Evolutionary conservation across 2,888 invertebrate species (phyloP), one percentile per base, ranked within the genome.

Genomic region (Gastracanthus pulcherrimus): DNA sequence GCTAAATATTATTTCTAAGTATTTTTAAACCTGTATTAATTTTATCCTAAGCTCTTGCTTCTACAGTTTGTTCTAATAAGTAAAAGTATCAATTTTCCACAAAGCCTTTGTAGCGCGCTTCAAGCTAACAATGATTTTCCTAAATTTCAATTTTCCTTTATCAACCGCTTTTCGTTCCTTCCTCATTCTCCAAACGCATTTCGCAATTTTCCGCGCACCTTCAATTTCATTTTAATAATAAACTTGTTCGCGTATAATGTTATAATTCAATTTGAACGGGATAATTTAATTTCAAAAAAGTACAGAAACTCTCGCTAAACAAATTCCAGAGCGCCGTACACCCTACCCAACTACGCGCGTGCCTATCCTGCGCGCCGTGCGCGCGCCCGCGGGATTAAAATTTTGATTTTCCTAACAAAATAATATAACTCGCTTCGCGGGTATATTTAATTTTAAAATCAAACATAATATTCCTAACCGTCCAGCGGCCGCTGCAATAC

Each of bases 401-500:
- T 62, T 48, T 34, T 23, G 58, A 77, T 45, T 58, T 70, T 69
- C 31, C 70, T 62, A 11, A n/a, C 55, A 62, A 60, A 77, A 58
- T 58, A 67, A 58, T 13, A 34, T 51, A n/a, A 66, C 38, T 19
- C 66, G 45, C 16, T 9, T 19, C 34, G n/a, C 38, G 60, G 41
- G n/a, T 9, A 26, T 58, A 36, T 79, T 74, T 74, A 80, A 80
- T 80, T 80, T 74, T 45, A 74, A 80, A 74, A 67, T 45, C 67
- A 80, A 80, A 80, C 60, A 80, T 67, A 58, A 64, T 71, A 71
- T 60, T 69, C 45, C 31, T 60, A 60, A 26, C 45, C 26, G 48
- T 13, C 29, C 29, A 26, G 23, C 2, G 23, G n/a, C 45, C 16
- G 9, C n/a, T 26, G 29, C 26, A 29, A 67, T 7, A 26, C n/a